Percentiles rank a stretch among this genome's conserved stretches.
Conservation (phyloP, 2,888 invertebrate genomes). For the Apomyelois bistriatella region DNA sequence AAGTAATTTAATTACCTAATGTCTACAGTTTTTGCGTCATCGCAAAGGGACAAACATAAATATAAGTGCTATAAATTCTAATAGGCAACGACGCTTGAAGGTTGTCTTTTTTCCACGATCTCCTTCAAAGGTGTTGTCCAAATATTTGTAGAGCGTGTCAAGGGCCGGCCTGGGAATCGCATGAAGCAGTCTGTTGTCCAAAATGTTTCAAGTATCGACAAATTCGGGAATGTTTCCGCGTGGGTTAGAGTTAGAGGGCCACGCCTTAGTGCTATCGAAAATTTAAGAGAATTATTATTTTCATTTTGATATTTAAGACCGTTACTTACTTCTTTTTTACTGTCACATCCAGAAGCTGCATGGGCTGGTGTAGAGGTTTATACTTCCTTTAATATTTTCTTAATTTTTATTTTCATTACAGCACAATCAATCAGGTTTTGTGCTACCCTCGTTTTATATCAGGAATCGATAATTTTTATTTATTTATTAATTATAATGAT, state of each 20-base stretch:
- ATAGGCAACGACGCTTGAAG: neutral
- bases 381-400: too few relatives aligned
- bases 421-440: too few relatives aligned
- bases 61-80: neutral
- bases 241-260: neutral
- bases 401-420: too few relatives aligned
- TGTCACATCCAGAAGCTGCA: too few relatives aligned
- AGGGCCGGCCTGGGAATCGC: constrained; percentile 36
- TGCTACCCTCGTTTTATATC: too few relatives aligned
- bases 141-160: constrained; percentile 49
- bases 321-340: too few relatives aligned
- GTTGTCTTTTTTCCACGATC: constrained; percentile 16
- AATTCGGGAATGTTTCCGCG: constrained; percentile 2
- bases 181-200: constrained; percentile 27
- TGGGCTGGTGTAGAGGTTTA: too few relatives aligned
- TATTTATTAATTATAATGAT: too few relatives aligned
- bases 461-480: too few relatives aligned
- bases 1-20: neutral
- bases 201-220: constrained; percentile 12
- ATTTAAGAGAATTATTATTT: too few relatives aligned
- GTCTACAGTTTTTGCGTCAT: neutral
- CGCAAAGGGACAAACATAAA: neutral
- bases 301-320: too few relatives aligned
- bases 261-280: neutral
- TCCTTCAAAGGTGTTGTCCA: constrained; percentile 34